Base-by-base conservation (phyloP, 1,140 invertebrate genomes). In the Drosophila ironensis region DNA sequence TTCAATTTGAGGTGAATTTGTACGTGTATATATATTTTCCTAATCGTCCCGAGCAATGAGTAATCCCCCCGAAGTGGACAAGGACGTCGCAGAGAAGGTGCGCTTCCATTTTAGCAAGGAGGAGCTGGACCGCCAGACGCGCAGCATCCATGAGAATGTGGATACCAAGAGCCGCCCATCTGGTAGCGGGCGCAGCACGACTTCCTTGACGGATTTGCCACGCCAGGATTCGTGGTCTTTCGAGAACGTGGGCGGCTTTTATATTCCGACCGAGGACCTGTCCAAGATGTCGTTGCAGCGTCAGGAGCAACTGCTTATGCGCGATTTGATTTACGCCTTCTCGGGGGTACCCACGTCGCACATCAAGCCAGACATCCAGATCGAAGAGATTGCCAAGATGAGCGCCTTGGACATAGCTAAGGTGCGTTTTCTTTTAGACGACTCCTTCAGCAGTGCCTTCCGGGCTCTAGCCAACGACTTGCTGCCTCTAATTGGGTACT, bases 301-400 rank as follows among this genome's bases (percentile, higher is more conserved):
- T 1, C 80, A 86, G 46, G 80, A 86, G 27, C 25, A 68, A 9
- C 16, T 75, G 6, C 67, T 86, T 1, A 56, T 86, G 9, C 38
- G 75, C 3, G 63, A 86, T 50, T 30, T 86, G 1, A 86, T 86
- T n/a, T 86, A 86, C 1, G 74, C 74, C 1, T 75, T 86, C 9
- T 87, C 80, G 0, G 80, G 80, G 0, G 80, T 86, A 2, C 80
- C 80, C 1, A 42, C 71, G 1, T 37, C 81, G 0, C 50, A 86
- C 33, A 71, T 86, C 0, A 70, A 35, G 0, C 60, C 74, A 0
- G 80, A 86, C 3, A 25, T 72, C 2, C 4, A 47, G 0, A 1
- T 61, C 6, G 60, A 72, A 0, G 7, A 70, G 17, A 47, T 72
- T 3, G 16, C 40, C 0, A n/a, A 42, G 9, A 53, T 84, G 20